Evolutionary conservation across 2,888 invertebrate species (phyloP).

Genomic region (Drosophila quinaria): DNA sequence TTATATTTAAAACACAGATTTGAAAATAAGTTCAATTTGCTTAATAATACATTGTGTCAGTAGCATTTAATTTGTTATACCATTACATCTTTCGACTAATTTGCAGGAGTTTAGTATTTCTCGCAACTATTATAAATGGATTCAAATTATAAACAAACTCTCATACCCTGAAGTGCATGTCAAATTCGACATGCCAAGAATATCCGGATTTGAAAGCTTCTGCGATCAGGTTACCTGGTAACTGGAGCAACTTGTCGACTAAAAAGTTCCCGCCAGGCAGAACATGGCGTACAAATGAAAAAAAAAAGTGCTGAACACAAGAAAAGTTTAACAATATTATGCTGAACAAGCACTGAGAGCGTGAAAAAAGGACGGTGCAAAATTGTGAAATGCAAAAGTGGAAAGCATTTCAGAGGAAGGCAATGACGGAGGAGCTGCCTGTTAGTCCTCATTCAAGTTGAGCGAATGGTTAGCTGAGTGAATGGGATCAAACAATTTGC

Average conservation of each 20-base stretch:
- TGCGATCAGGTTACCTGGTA: slow-evolving; percentile 61
- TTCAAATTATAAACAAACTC: slow-evolving; percentile 16
- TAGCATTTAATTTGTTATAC: background rate
- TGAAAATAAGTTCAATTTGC: too few species aligned
- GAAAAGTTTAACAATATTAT: slow-evolving; percentile 73
- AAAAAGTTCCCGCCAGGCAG: slow-evolving; percentile 52
- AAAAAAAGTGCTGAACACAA: slow-evolving; percentile 69
- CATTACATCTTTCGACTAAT: background rate
- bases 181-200: slow-evolving; percentile 41
- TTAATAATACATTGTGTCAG: too few species aligned
- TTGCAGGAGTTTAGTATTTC: background rate
- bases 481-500: slow-evolving; percentile 81
- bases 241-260: slow-evolving; percentile 59
- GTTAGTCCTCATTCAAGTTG: slow-evolving; percentile 30
- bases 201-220: slow-evolving; percentile 31
- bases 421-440: slow-evolving; percentile 2
- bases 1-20: too few species aligned
- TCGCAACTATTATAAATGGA: background rate
- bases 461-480: slow-evolving; percentile 48
- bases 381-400: slow-evolving; percentile 25
- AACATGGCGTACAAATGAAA: slow-evolving; percentile 30
- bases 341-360: slow-evolving; percentile 65
- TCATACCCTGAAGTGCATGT: slow-evolving; percentile 15
- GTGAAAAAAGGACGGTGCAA: slow-evolving; percentile 28
- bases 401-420: slow-evolving; percentile 10